Conservation (phyloP, 37 sponge, comb jelly and placozoan genomes). For the Agelas oroides region DNA sequence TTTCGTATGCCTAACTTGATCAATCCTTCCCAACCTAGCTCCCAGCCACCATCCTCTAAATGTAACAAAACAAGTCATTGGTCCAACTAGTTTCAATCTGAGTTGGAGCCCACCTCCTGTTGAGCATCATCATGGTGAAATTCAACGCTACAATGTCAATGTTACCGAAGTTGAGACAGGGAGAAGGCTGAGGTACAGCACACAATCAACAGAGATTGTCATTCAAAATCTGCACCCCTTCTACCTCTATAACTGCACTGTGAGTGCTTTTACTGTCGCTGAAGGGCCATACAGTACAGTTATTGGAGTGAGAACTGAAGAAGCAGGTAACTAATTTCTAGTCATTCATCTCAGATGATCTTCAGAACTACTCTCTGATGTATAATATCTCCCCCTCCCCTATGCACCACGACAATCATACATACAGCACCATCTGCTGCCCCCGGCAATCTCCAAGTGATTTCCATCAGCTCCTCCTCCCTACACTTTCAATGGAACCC, state of each 20-base stretch:
- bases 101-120: constrained; percentile 14
- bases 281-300: background rate
- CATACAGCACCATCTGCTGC: constrained; percentile 24
- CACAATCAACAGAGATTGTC: background rate
- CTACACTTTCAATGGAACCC: constrained; percentile 13
- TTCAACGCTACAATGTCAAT: constrained; percentile 10
- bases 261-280: constrained; percentile 16
- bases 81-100: background rate
- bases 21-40: no score
- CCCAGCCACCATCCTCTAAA: constrained; percentile 7
- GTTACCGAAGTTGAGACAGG: constrained; percentile 21
- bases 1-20: no score
- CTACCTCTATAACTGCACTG: constrained; percentile 17
- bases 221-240: background rate
- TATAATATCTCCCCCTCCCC: no score
- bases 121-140: constrained; percentile 29
- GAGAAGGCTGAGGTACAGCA: background rate
- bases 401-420: no score
- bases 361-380: no score
- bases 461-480: background rate
- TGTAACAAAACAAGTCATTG: background rate
- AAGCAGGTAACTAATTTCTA: background rate
- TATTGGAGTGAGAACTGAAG: background rate
- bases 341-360: no score
- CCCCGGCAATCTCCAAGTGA: constrained; percentile 18